phyloP scores from a whole-genome alignment of 23 tunicate genomes.

The Halocynthia aurantium region DNA sequence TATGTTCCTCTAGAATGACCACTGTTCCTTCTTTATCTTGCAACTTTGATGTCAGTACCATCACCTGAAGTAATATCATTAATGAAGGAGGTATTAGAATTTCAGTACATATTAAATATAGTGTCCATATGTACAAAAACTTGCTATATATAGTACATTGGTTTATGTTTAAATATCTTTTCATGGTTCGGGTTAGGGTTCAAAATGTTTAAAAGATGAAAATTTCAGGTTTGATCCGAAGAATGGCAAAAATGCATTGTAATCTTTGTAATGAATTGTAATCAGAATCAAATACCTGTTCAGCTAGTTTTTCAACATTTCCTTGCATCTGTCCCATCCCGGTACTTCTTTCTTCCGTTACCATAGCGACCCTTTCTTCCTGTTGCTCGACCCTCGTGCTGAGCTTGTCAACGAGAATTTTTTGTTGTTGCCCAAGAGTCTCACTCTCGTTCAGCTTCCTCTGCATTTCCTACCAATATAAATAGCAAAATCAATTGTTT shows the following conservation, averaged over 20 bases:
- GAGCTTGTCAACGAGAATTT: constrained; percentile 35
- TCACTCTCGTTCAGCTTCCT: constrained; percentile 7
- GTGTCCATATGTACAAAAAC: neutral
- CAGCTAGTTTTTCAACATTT: constrained; percentile 9
- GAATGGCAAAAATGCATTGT: neutral
- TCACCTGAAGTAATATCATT: constrained; percentile 23
- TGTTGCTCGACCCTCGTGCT: constrained; percentile 27
- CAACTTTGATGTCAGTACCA: constrained; percentile 18
- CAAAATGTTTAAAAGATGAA: neutral
- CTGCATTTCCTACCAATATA: neutral
- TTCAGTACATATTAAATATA: neutral
- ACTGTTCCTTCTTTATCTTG: constrained; percentile 61
- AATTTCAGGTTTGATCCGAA: neutral
- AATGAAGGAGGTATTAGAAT: neutral
- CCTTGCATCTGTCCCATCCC: constrained; percentile 24
- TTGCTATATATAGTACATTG: neutral
- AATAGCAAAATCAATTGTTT: neutral
- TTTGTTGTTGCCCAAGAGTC: constrained; percentile 29
- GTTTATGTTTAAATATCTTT: neutral
- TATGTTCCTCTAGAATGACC: constrained; percentile 60
- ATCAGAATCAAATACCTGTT: constrained; percentile 6
- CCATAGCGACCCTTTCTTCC: constrained; percentile 47
- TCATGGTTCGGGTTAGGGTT: no score
- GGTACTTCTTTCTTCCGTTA: constrained; percentile 36
- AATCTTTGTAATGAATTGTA: neutral